These are phyloP conservation scores for Drosophila serrata DNA, from an alignment of 1,140 invertebrate genomes.

Conservation along the genomic window DNA sequence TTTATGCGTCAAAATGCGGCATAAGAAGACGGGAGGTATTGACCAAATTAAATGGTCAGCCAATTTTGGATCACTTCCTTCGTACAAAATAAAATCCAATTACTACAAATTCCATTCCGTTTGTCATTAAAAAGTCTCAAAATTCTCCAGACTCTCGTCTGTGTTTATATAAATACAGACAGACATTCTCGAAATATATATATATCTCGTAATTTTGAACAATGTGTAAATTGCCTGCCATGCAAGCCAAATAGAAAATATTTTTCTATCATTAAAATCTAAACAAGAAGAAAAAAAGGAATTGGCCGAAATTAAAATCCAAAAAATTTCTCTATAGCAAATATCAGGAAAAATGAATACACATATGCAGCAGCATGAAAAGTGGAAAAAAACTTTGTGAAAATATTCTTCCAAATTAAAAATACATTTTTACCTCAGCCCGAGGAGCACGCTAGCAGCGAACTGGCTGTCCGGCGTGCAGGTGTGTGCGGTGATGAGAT, in stretches of 20 bases:
- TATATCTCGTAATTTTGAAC: slow-evolving; percentile 60
- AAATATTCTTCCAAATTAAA: slow-evolving; percentile 80
- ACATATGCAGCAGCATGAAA: slow-evolving; percentile 10
- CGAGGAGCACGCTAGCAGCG: slow-evolving; percentile 17
- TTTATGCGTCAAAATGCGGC: slow-evolving; percentile 59
- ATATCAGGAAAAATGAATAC: slow-evolving; percentile 25
- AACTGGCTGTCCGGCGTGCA: slow-evolving; percentile 51
- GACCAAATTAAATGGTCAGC: slow-evolving; percentile 43
- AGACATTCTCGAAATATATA: slow-evolving; percentile 13
- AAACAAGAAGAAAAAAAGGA: slow-evolving; percentile 38
- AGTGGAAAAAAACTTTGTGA: slow-evolving; percentile 45
- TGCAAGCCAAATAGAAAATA: slow-evolving; percentile 55
- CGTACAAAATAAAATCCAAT: slow-evolving; percentile 25
- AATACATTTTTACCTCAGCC: slow-evolving; percentile 81
- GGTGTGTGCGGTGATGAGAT: slow-evolving; percentile 75
- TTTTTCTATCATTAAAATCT: slow-evolving; percentile 51
- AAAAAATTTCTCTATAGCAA: slow-evolving; percentile 38
- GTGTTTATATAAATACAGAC: neutral
- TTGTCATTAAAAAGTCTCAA: slow-evolving; percentile 29
- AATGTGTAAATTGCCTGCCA: slow-evolving; percentile 78
- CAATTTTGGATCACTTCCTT: slow-evolving; percentile 9
- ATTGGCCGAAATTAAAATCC: slow-evolving; percentile 30
- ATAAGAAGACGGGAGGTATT: slow-evolving; percentile 35
- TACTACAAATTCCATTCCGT: slow-evolving; percentile 24
- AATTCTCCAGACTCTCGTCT: slow-evolving; percentile 23